Evolutionary conservation across 2,113 vertebrate genomes (phyloP), one percentile per base, ranked within the genome.

Genomic region (Sebastes fasciatus): DNA sequence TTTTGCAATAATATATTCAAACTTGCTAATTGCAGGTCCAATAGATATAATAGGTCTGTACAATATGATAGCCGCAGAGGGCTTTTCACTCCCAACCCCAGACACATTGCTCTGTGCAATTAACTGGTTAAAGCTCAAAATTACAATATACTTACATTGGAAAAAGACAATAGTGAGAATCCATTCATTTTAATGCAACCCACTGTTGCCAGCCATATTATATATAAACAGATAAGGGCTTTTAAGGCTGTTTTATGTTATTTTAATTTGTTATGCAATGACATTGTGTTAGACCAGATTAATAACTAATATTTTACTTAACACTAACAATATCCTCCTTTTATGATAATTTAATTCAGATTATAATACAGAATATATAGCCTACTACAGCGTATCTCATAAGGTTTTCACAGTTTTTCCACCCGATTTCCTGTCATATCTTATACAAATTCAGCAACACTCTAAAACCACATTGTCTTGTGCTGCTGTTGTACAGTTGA

Each of bases 121-220:
- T 1, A 61, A 54, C 10, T 40, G 2, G 9, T 54, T 19, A 3
- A 65, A 75, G 1, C 6, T 42, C 21, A 8, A 55, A 48, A 57
- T 54, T 62, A 10, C n/a, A 26, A 43, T 43, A 34, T 16, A 57
- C 10, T 8, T 42, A 55, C 42, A 62, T 4, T 49, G 14, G 21
- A 48, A 73, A 68, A 64, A 19, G 17, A 19, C 4, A 60, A 5
- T 2, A 60, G 1, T 54, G 52, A 26, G 9, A 63, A 26, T 17
- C 13, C 17, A 73, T 74, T 79, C 0, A 65, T 70, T 81, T n/a
- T 2, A 74, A 67, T 62, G 14, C 4, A 34, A 21, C n/a, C 34
- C 45, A 52, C 6, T 63, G 17, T 72, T 43, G 7, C 19, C 6
- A 43, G 16, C 34, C 13, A 45, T 57, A 61, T 67, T 16, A 34